phyloP scores from a whole-genome alignment of 2,888 invertebrate species.

The Thysanoteuthis rhombus region DNA sequence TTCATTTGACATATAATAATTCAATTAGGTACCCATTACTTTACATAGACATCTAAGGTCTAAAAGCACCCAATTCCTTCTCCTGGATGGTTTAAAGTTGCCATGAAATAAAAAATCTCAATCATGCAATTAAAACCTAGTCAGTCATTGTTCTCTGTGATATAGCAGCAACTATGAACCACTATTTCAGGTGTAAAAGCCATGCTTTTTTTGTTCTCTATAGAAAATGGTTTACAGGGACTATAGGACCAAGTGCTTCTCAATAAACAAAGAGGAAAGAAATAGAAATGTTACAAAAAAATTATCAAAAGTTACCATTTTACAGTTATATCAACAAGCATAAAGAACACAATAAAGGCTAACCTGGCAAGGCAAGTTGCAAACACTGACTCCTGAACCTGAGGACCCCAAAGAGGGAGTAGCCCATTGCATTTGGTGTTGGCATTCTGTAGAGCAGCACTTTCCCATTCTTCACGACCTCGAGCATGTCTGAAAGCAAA shows the following conservation, averaged over 20 bases:
- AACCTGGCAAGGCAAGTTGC: slow-evolving; percentile 92
- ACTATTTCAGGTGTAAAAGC: not conserved
- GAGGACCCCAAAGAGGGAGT: slow-evolving; percentile 93
- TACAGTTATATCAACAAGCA: not conserved
- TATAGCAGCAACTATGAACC: not conserved
- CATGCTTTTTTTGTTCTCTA: not conserved
- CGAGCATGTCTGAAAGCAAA: slow-evolving; percentile 71
- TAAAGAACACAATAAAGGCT: slow-evolving; percentile 36
- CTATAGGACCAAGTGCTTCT: not conserved
- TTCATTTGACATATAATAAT: too few relatives aligned
- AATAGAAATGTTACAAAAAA: not conserved
- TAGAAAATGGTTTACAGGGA: not conserved
- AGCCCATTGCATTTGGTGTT: slow-evolving; percentile 97
- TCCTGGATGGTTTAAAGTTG: too few relatives aligned
- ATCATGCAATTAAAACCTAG: too few relatives aligned
- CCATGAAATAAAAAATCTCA: too few relatives aligned
- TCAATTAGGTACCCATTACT: too few relatives aligned
- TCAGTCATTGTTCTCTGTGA: too few relatives aligned
- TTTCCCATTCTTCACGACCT: slow-evolving; percentile 95
- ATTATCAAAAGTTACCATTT: too few relatives aligned
- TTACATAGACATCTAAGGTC: too few relatives aligned
- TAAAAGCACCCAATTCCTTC: too few relatives aligned
- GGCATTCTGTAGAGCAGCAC: slow-evolving; percentile 96
- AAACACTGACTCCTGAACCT: slow-evolving; percentile 70
- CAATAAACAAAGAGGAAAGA: not conserved